These are phyloP conservation scores for Phorcus lineatus DNA, from an alignment of 2,888 invertebrate species.

Conservation along the genomic window DNA sequence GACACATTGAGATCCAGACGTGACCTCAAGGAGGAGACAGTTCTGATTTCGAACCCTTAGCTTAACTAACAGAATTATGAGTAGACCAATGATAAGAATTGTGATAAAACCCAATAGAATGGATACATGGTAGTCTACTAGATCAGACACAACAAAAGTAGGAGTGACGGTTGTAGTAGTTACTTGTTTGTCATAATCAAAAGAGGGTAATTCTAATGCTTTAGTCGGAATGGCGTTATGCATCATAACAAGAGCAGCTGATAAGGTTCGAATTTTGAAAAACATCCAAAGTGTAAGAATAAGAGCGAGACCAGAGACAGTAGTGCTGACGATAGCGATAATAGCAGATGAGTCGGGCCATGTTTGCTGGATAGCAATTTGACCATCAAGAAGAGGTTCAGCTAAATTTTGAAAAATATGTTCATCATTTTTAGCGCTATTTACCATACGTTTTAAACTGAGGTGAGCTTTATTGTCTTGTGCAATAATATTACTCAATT, in stretches of 20 bases:
- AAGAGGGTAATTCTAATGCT: no score
- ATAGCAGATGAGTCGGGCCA: background rate
- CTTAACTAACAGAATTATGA: no score
- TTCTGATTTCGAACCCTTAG: no score
- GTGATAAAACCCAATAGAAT: no score
- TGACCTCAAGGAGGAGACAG: no score
- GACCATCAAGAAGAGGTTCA: constrained; percentile 2
- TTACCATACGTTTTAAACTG: background rate
- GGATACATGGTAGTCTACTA: no score
- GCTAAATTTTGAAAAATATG: background rate
- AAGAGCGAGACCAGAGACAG: background rate
- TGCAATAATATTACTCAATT: background rate
- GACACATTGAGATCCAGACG: no score
- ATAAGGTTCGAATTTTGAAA: background rate
- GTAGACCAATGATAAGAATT: no score
- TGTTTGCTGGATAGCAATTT: background rate
- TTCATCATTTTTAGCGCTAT: background rate
- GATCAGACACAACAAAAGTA: no score
- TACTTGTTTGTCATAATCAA: no score
- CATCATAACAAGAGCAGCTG: background rate
- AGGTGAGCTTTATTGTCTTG: background rate
- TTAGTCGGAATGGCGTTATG: background rate
- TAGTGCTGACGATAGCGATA: background rate
- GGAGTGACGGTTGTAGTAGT: no score
- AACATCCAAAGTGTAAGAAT: background rate